Conservation (phyloP, 2,888 invertebrate species). For the Holacanthella duospinosa region DNA sequence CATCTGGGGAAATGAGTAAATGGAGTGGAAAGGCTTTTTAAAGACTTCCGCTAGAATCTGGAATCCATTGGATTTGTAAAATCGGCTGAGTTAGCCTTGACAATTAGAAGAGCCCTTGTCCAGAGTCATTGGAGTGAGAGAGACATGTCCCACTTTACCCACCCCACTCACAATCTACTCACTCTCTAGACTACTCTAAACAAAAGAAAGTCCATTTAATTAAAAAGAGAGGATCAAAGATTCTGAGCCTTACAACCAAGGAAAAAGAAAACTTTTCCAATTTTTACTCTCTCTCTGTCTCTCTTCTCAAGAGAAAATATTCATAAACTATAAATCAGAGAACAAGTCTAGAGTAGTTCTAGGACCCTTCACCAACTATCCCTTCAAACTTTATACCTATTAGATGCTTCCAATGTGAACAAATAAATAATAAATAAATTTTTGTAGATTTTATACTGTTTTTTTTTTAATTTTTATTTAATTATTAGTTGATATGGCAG, state of each 20-base stretch:
- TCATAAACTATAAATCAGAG: background rate
- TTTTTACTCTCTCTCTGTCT: background rate
- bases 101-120: too few species aligned
- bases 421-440: background rate
- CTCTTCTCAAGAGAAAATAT: background rate
- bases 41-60: too few species aligned
- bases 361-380: too few species aligned
- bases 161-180: too few species aligned
- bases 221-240: background rate
- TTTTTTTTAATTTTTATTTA: too few species aligned
- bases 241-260: background rate
- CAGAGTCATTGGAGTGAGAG: too few species aligned
- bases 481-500: too few species aligned
- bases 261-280: background rate
- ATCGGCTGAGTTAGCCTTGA: background rate
- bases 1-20: background rate
- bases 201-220: background rate
- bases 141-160: too few species aligned
- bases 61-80: background rate
- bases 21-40: constrained; percentile 3
- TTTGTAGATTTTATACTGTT: background rate
- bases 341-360: background rate
- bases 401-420: background rate
- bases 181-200: too few species aligned
- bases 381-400: too few species aligned